Base-by-base conservation (phyloP, 2,797 vertebrate genomes). In the Salmo trutta region DNA sequence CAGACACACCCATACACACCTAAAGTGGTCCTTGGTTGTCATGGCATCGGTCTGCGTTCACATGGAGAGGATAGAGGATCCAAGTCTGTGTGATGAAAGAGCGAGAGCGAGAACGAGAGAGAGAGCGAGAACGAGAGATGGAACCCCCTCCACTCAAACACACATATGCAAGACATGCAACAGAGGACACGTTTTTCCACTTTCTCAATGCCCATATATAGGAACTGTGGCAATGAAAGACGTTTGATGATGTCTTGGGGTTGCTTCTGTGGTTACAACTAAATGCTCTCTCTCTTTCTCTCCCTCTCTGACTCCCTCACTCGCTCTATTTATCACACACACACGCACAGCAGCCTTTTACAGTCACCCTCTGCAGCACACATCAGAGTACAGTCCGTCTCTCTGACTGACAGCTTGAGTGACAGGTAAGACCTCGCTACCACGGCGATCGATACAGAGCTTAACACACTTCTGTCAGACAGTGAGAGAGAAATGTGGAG, bases 381-480 rank as follows among this genome's bases (percentile, higher is more conserved):
- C 14, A 65, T 24, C 17, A 64, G 51, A 81, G 54, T 8, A 59
- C 56, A 70, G 52, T 16, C 24, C 53, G 29, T 14, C 41, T 53
- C 6, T 59, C 24, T 71, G 71, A 77, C 64, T 75, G 82, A 59
- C 68, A 27, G 56, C n/a, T 59, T 27, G 77, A 83, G 31, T 75
- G 85, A 73, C 77, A 52, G 79, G 54, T 65, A 54, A 52, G 72
- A 62, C 52, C 51, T 29, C 24, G 14, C n/a, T 15, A 0, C 74
- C 68, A 69, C 74, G 51, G 74, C 80, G 70, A 36, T 54, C 76
- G 1, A 76, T 68, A 59, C 65, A 62, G 66, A 74, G 77, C 62
- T 81, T 77, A 81, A 79, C 72, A 36, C 54, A 36, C 27, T 31
- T 33, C 53, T 72, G 71, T 72, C 27, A 31, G 5, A 27, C 56